A percentile compares a stretch with the other conserved stretches of the same genome.
These are phyloP conservation scores for Miniopterus natalensis DNA, from an alignment of 2,113 vertebrate species.

Conservation along the genomic window DNA sequence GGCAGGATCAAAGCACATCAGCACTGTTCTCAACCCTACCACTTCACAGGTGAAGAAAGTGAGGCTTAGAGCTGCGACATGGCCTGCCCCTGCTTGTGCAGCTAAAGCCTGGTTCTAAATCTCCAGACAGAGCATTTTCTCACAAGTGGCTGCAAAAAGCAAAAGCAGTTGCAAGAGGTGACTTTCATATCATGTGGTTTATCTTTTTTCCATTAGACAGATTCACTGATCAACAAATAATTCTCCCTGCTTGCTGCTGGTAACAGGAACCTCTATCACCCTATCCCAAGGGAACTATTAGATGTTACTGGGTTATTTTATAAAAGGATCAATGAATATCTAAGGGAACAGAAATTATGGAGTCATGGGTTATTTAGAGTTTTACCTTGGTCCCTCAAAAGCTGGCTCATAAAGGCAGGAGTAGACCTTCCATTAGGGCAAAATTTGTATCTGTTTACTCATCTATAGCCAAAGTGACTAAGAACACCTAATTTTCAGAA, in stretches of 20 bases:
- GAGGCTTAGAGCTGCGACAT: rapidly evolving
- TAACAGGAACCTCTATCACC: background rate
- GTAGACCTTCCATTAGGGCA: background rate
- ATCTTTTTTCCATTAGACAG: background rate
- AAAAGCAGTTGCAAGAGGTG: background rate
- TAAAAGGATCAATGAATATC: background rate
- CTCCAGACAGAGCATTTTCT: background rate
- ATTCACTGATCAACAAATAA: background rate
- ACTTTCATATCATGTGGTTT: background rate
- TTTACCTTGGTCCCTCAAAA: background rate
- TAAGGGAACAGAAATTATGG: background rate
- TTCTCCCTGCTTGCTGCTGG: background rate
- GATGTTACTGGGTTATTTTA: background rate
- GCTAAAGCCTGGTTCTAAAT: background rate
- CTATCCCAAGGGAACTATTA: background rate
- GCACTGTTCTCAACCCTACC: background rate
- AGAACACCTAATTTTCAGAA: background rate
- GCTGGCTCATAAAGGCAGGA: background rate
- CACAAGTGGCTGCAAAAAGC: background rate
- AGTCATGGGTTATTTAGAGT: background rate
- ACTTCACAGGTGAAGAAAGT: background rate
- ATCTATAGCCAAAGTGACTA: background rate
- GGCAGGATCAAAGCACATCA: no score
- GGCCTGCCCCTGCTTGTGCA: background rate
- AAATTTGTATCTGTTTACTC: background rate